A percentile compares a stretch with the other conserved stretches of the same genome.
These are phyloP conservation scores for Acleris holmiana DNA, from an alignment of 2,888 invertebrate species.

Conservation along the genomic window DNA sequence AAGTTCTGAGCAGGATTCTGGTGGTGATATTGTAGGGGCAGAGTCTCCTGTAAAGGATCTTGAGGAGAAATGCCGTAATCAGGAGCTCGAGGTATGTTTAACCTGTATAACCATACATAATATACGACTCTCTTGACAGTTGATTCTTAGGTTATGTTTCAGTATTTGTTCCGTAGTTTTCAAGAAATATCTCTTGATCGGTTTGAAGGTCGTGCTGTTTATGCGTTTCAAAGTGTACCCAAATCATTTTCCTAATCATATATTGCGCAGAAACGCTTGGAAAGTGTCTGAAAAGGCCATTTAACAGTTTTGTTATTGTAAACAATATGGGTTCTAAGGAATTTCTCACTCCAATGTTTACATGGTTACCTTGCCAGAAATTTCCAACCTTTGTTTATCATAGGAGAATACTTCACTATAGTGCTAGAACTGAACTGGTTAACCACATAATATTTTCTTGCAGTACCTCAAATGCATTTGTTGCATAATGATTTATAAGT, in stretches of 20 bases:
- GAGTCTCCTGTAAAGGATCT: conserved; percentile 75
- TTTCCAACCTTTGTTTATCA: not conserved
- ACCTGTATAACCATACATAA: conserved; percentile 32
- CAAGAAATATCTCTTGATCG: conserved; percentile 18
- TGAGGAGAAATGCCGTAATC: conserved; percentile 81
- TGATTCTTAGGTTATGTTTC: conserved; percentile 75
- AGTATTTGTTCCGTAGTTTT: conserved; percentile 44
- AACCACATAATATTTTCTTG: no score
- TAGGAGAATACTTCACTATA: no score
- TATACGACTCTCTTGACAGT: conserved; percentile 57
- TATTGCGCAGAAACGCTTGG: not conserved
- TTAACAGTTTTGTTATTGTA: conserved; percentile 8
- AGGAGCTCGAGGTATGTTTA: conserved; percentile 86
- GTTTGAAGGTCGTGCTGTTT: conserved; percentile 10
- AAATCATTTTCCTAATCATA: conserved; percentile 11
- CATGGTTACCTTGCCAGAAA: not conserved
- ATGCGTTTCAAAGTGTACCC: conserved; percentile 10
- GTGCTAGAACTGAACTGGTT: no score
- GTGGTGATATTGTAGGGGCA: conserved; percentile 49
- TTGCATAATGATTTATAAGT: no score
- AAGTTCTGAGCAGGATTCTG: conserved; percentile 80
- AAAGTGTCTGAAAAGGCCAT: not conserved
- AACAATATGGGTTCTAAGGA: conserved; percentile 4
- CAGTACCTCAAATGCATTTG: no score
- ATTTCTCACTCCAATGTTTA: conserved; percentile 11